Base-by-base conservation (phyloP, 1,140 invertebrate genomes). In the Cydia splendana region DNA sequence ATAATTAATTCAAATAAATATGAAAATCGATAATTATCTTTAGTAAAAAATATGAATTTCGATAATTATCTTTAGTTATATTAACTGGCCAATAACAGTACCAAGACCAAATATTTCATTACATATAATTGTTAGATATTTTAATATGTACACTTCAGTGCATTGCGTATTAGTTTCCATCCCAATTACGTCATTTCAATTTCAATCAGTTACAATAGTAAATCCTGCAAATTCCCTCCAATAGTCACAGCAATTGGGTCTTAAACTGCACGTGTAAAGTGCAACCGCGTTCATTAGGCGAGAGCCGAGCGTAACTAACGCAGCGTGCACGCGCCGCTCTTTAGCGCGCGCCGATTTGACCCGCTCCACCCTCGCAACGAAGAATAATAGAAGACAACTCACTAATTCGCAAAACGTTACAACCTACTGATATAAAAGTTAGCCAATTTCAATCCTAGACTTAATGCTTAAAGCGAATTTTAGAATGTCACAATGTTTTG, bases 261-360 rank as follows among this genome's bases (percentile, higher is more conserved):
- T 71, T 45, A 71, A 71, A 71, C 67, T 71, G 67, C 67, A 71
- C 30, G 67, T 87, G 86, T 85, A 87, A 87, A 87, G 82, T 84
- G 85, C 84, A 85, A 81, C 75, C 81, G 78, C 83, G 82, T 90
- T 90, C 87, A 89, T 90, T 88, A 85, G 82, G 80, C 45, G 18
- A 28, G 71, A 51, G 4, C 38, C 48, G 76, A 42, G 83, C 87
- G 88, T 87, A 85, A 88, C 88, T 86, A 90, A 89, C 81, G 81
- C 88, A 82, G 82, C 80, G 83, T 83, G 82, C 88, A 87, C 88
- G 86, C 87, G 82, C 80, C 82, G 84, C 83, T 87, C 80, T 90
- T 90, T 88, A 90, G 85, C 87, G 82, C 79, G 74, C 77, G 83
- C 84, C 82, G 82, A 86, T 87, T 85, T 79, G 80, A 81, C 79